phyloP scores from a whole-genome alignment of 2,113 vertebrate genomes.

The Crotalus tigris region DNA sequence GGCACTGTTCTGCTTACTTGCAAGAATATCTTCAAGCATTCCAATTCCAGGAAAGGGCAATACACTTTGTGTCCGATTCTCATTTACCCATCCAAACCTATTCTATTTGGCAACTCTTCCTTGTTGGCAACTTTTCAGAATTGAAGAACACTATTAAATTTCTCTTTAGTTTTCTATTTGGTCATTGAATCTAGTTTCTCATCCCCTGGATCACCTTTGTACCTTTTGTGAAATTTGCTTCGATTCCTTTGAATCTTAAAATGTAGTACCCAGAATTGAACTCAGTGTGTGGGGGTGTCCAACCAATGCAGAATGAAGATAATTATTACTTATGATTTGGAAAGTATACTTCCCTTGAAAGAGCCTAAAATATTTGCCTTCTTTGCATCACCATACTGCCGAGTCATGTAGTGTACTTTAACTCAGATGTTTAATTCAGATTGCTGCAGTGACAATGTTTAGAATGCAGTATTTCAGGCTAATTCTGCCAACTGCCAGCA shows the following conservation, averaged over 20 bases:
- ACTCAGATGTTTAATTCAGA: no score
- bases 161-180: not conserved
- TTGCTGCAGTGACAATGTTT: no score
- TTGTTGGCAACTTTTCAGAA: not conserved
- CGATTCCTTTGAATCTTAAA: not conserved
- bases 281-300: not conserved
- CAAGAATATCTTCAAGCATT: not conserved
- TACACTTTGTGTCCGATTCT: no score
- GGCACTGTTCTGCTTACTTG: not conserved
- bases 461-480: no score
- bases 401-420: not conserved
- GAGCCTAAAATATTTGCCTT: not conserved
- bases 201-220: not conserved
- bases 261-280: not conserved
- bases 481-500: no score
- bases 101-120: not conserved
- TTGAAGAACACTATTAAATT: not conserved
- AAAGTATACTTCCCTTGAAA: not conserved
- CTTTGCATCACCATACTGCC: not conserved
- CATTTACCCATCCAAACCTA: not conserved
- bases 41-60: not conserved
- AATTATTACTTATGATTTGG: not conserved
- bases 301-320: not conserved
- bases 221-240: not conserved
- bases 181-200: not conserved